Conservation (phyloP, 2,113 vertebrate genomes). For the Picathartes gymnocephalus region DNA sequence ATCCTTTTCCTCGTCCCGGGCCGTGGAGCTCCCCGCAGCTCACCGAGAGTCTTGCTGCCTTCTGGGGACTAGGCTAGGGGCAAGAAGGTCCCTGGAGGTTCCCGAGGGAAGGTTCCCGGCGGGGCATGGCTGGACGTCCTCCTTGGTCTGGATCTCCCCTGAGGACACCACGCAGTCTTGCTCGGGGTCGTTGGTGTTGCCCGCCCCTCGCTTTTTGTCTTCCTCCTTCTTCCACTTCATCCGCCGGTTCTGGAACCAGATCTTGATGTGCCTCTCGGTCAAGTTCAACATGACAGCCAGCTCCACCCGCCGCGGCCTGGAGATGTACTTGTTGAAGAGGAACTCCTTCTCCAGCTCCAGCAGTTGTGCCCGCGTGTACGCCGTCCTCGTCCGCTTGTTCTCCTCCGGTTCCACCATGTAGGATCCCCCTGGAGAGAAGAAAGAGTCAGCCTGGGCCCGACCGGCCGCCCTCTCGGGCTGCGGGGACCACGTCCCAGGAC, state of each 20-base stretch:
- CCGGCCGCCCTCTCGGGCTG: neutral
- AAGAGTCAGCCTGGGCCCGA: neutral
- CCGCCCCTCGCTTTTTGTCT: constrained; percentile 80
- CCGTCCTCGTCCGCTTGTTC: constrained; percentile 92
- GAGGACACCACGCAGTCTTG: constrained; percentile 92
- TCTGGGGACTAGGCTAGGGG: constrained; percentile 56
- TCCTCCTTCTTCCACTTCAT: constrained; percentile 99
- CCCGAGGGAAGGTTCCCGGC: neutral
- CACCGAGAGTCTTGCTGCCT: constrained; percentile 67
- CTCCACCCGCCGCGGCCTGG: constrained; percentile 91
- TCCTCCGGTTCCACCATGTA: constrained; percentile 88
- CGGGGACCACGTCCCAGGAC: fast-evolving
- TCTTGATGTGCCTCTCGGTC: constrained; percentile 97
- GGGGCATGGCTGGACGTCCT: constrained; percentile 57
- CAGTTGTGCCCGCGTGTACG: constrained; percentile 93
- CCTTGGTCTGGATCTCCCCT: constrained; percentile 74
- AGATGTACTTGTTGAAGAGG: constrained; percentile 97
- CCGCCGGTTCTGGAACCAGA: constrained; percentile 98
- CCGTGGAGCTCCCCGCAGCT: neutral
- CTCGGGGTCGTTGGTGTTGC: constrained; percentile 75
- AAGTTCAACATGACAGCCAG: constrained; percentile 93
- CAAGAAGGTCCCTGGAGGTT: constrained; percentile 54
- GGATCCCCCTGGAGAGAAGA: constrained; percentile 68
- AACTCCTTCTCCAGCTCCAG: constrained; percentile 98
- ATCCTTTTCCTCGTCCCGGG: neutral